Evolutionary conservation across 2,113 vertebrate genomes (phyloP), one percentile per base, ranked within the genome.

Genomic region (Cebus imitator): DNA sequence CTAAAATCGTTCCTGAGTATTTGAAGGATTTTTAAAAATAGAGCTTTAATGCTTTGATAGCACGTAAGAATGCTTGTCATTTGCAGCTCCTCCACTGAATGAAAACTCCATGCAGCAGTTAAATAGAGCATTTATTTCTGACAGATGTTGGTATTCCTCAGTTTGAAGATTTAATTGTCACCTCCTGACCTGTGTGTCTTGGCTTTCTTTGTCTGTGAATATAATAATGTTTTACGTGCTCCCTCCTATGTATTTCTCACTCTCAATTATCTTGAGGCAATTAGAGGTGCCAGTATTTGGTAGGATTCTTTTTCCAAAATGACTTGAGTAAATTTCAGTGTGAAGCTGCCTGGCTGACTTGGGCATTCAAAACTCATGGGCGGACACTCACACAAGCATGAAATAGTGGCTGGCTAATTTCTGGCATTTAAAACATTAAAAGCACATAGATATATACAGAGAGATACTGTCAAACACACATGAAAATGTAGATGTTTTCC

Each of bases 21-120:
- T 78, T 87, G 50, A 87, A 94, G 50, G 48, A 52, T 85, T 97
- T 96, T 95, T 75, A 76, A 80, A 97, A 95, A 64, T 72, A 93
- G 94, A 52, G 48, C 72, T 88, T 82, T 12, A 37, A 7, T 57
- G 43, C 73, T 78, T 55, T 82, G 72, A 16, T 66, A 90, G 87
- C 40, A 9, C 35, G 30, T 70, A 37, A 76, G 85, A 58, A 85
- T 37, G 80, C 90, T 87, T 82, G 50, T 86, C 88, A 78, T 95
- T 50, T 14, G 6, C 23, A 20, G 78, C 57, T 57, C 50, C 72
- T 92, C 4, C 55, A 13, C 27, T 3, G 48, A 76, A 91, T 84
- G 78, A 87, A 52, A 88, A 57, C 50, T 37, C 48, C 58, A 21
- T 5, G 58, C 32, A 6, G 17, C 21, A 18, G 70, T 88, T 86